These are phyloP conservation scores for Auanema sp. DNA, from an alignment of 2,888 invertebrate genomes.

Conservation along the genomic window DNA sequence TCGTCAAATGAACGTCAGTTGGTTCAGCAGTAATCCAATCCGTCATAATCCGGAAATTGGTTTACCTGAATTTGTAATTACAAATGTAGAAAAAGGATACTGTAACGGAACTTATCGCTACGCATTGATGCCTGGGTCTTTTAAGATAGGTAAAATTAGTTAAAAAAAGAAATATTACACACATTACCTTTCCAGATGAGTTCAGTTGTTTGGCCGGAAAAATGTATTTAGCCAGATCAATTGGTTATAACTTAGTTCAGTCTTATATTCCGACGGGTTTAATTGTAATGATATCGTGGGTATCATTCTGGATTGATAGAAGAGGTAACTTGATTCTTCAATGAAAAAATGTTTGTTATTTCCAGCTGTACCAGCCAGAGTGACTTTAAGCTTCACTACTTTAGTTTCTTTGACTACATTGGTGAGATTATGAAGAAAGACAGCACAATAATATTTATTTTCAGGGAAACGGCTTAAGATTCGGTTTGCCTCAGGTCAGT, in stretches of 20 bases:
- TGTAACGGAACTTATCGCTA: conserved; percentile 55
- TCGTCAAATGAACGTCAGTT: conserved; percentile 59
- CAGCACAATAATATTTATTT: conserved; percentile 10
- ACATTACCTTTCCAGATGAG: conserved; percentile 42
- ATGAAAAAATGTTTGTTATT: conserved; percentile 7
- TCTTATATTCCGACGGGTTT: conserved; percentile 47
- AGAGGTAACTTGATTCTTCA: conserved; percentile 23
- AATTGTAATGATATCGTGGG: conserved; percentile 51
- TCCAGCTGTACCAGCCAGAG: conserved; percentile 60
- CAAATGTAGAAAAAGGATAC: conserved; percentile 42
- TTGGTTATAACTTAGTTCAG: conserved; percentile 62
- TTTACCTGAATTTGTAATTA: conserved; percentile 56
- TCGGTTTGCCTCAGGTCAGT: conserved; percentile 58
- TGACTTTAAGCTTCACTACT: conserved; percentile 61
- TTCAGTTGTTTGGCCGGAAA: conserved; percentile 58
- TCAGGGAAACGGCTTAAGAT: conserved; percentile 57
- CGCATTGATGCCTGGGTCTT: conserved; percentile 51
- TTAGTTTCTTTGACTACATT: conserved; percentile 59
- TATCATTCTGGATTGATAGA: conserved; percentile 58
- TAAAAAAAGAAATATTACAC: not conserved
- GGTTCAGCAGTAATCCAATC: conserved; percentile 57
- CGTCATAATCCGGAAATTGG: conserved; percentile 59
- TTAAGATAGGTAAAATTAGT: conserved; percentile 46
- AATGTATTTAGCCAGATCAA: conserved; percentile 55
- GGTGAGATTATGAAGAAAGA: conserved; percentile 28